Percentiles rank a stretch among this genome's conserved stretches.
phyloP scores from a whole-genome alignment of 2,113 vertebrate genomes.

The Athene cunicularia region DNA sequence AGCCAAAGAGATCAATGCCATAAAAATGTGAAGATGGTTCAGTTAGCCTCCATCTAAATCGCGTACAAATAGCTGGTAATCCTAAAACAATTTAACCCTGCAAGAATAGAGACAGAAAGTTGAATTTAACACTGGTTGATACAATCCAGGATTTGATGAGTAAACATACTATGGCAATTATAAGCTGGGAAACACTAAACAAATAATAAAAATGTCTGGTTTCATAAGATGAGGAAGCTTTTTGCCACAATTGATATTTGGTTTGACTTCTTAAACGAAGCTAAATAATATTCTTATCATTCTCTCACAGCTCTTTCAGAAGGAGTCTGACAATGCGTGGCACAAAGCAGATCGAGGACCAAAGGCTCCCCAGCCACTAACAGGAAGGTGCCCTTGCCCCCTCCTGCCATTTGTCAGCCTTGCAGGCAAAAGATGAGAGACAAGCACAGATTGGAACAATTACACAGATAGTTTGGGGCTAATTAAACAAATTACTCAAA shows the following conservation, averaged over 20 bases:
- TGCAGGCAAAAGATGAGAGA: conserved; percentile 55
- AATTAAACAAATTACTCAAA: conserved; percentile 79
- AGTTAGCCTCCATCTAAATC: not conserved
- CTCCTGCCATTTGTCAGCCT: conserved; percentile 67
- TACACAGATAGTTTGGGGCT: conserved; percentile 67
- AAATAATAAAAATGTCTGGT: not conserved
- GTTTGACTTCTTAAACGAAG: not conserved
- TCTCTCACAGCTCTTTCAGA: not conserved
- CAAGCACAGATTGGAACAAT: conserved; percentile 79
- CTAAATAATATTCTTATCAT: not conserved
- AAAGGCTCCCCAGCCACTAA: conserved; percentile 15
- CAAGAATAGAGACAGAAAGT: not conserved
- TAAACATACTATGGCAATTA: not conserved
- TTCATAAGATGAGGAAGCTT: not conserved
- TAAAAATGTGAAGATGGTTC: not conserved
- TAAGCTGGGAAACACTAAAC: not conserved
- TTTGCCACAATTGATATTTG: not conserved
- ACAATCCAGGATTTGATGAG: not conserved
- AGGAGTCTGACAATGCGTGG: not conserved
- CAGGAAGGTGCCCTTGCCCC: conserved; percentile 68
- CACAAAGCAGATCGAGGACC: not conserved
- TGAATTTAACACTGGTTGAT: not conserved
- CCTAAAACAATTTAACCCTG: not conserved
- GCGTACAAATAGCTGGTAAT: not conserved
- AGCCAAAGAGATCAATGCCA: not conserved